Evolutionary conservation across 2,113 vertebrate species (phyloP).

Genomic region (Tupaia tana): DNA sequence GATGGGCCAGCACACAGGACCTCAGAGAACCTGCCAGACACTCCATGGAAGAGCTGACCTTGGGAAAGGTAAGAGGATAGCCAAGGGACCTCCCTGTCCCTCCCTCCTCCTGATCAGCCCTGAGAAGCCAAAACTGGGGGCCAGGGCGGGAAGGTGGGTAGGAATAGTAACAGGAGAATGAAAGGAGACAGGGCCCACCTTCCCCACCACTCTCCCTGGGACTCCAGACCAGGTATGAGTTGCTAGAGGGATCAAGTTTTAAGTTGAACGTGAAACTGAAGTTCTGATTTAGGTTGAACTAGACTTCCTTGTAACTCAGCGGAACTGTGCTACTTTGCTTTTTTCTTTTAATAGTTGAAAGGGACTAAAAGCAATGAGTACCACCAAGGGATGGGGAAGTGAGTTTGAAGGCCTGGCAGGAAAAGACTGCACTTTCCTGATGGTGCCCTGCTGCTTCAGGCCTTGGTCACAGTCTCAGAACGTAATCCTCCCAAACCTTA

Average conservation of each 20-base stretch:
- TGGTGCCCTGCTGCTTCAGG: neutral
- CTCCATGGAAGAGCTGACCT: neutral
- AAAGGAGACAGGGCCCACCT: accelerated
- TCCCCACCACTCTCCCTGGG: neutral
- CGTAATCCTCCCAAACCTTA: neutral
- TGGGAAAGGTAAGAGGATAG: neutral
- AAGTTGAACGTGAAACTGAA: neutral
- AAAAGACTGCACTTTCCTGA: neutral
- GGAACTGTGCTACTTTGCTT: neutral
- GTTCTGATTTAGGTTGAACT: neutral
- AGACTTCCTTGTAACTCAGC: neutral
- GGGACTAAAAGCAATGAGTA: neutral
- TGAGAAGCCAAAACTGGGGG: neutral
- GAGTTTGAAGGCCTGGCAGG: neutral
- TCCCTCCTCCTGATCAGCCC: too few relatives aligned
- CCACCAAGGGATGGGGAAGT: neutral
- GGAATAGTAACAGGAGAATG: neutral
- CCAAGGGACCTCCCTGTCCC: neutral
- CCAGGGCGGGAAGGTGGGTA: accelerated
- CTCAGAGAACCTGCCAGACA: neutral
- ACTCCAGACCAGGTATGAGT: neutral
- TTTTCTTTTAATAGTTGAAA: neutral
- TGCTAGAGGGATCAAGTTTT: neutral
- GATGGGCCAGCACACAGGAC: neutral
- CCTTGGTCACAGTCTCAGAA: neutral